phyloP scores from a whole-genome alignment of 1,140 invertebrate genomes.

The Oreohelix idahoensis region DNA sequence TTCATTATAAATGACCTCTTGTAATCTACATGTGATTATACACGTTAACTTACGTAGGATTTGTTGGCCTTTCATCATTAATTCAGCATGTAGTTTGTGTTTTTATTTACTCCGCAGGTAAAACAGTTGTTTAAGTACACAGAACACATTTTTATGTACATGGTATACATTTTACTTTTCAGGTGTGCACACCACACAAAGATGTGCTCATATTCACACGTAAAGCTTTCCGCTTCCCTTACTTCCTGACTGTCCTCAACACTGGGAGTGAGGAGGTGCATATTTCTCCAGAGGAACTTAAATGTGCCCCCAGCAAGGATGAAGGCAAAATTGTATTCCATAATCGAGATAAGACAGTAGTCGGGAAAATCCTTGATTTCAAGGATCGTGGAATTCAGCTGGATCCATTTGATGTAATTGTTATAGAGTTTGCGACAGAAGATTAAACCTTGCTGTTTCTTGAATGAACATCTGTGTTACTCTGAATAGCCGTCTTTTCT shows the following conservation, averaged over 20 bases:
- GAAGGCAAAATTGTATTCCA: slow-evolving; percentile 54
- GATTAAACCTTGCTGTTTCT: background rate
- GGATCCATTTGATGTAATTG: background rate
- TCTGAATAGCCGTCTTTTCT: too few relatives aligned
- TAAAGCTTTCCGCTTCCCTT: slow-evolving; percentile 65
- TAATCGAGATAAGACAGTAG: slow-evolving; percentile 30
- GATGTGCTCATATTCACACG: slow-evolving; percentile 64
- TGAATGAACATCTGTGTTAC: too few relatives aligned
- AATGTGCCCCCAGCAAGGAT: slow-evolving; percentile 39
- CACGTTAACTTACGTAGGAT: too few relatives aligned
- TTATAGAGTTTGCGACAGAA: background rate
- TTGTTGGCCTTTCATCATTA: too few relatives aligned
- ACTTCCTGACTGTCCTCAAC: slow-evolving; percentile 67
- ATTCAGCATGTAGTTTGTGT: too few relatives aligned
- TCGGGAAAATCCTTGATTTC: background rate
- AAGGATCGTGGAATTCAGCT: background rate
- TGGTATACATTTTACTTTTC: background rate
- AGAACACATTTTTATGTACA: too few relatives aligned
- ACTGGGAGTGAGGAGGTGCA: slow-evolving; percentile 42
- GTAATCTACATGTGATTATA: too few relatives aligned
- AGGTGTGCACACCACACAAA: slow-evolving; percentile 47
- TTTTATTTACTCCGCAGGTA: too few relatives aligned
- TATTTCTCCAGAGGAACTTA: slow-evolving; percentile 38
- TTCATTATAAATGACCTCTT: too few relatives aligned
- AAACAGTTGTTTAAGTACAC: too few relatives aligned